Base-by-base conservation (phyloP, 2,888 invertebrate species). In the Cephonodes hylas region DNA sequence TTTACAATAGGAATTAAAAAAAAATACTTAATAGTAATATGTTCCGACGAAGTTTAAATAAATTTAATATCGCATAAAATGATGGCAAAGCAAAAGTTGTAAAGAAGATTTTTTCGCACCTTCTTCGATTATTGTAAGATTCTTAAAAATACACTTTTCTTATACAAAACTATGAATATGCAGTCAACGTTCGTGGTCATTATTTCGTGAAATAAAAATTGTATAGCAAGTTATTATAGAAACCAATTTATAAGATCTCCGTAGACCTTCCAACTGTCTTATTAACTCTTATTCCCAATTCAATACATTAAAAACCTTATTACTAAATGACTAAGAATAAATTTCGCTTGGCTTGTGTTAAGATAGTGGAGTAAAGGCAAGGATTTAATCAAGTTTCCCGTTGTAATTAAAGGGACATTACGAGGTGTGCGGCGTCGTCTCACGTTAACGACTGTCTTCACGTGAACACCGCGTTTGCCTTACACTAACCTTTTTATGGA, bases 371-470 rank as follows among this genome's bases (percentile, higher is more conserved):
- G 63, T 60, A 57, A 67, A 68, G 60, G 62, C 70, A 60, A 59
- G 67, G 76, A 73, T 76, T 77, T 74, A 79, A 79, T 79, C 72
- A 79, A 79, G 72, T 58, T 69, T 13, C 61, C 53, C 62, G 60
- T 57, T 65, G 67, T 73, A 77, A 79, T 79, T 63, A 78, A 79
- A 72, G 68, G 69, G 78, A 72, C 76, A 76, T 75, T 77, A 79
- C 71, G 73, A 75, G 72, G 75, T 73, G 70, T 68, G 62, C 66
- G 66, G 67, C 70, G 75, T 75, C 71, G 68, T 64, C 65, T 63
- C 62, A 64, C 69, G 68, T 76, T 76, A 74, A 76, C 67, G 70
- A 66, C 64, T 58, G 3, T 38, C 48, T 60, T 60, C 61, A 64
- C 71, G 62, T 67, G 65, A 72, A 75, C 69, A 73, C 68, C 67